Percentiles rank a stretch among this genome's conserved stretches.
Evolutionary conservation across 1,140 invertebrate genomes (phyloP).

Genomic region (Fragariocoptes setiger): DNA sequence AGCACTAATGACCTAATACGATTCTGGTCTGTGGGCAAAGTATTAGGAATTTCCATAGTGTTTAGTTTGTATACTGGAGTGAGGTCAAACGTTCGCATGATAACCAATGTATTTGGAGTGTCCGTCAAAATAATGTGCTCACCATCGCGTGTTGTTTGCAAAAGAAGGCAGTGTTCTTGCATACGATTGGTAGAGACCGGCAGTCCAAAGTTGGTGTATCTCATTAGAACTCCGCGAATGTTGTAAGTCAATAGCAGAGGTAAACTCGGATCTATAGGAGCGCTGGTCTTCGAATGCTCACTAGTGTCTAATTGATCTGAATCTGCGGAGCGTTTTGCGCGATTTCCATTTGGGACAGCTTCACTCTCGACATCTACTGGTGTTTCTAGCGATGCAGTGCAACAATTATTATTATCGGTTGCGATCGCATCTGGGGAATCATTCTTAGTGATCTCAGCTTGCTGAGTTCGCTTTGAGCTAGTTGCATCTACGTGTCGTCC

Average conservation of each 20-base stretch:
- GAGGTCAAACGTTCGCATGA: conserved; percentile 87
- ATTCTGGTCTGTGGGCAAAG: not conserved
- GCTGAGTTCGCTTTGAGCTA: too few relatives aligned
- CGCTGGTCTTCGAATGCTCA: not conserved
- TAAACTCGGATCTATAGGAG: not conserved
- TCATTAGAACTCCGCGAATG: conserved; percentile 6
- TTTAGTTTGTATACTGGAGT: conserved; percentile 72
- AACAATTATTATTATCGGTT: too few relatives aligned
- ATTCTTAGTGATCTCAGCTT: too few relatives aligned
- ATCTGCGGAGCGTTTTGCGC: not conserved
- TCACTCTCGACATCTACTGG: too few relatives aligned
- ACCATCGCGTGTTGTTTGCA: conserved; percentile 35
- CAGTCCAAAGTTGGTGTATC: conserved; percentile 2
- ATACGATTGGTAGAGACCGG: not conserved
- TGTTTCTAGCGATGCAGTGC: too few relatives aligned
- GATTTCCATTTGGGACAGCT: too few relatives aligned
- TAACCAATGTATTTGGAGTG: conserved; percentile 65
- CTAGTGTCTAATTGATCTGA: too few relatives aligned
- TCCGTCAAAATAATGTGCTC: conserved; percentile 82
- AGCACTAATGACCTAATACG: conserved; percentile 8
- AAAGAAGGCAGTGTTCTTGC: not conserved
- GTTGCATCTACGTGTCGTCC: too few relatives aligned
- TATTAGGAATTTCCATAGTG: conserved; percentile 1
- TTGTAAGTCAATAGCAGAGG: conserved; percentile 8
- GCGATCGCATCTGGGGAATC: too few relatives aligned